Base-by-base conservation (phyloP, 1,140 invertebrate genomes). In the Aradophagus sp. region DNA sequence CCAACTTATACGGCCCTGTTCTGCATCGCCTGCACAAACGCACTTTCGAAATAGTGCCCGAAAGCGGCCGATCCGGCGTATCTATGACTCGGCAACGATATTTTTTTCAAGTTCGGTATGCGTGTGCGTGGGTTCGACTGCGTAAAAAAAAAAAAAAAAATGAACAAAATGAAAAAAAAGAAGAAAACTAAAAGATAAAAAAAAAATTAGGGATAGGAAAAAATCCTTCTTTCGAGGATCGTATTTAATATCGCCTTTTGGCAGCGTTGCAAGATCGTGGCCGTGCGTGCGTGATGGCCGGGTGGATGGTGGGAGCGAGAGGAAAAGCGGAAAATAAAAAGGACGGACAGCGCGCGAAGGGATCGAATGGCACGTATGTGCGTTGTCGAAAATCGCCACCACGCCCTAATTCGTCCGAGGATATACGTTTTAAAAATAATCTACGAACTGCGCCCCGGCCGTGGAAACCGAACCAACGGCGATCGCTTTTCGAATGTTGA, bases 331-430 rank as follows among this genome's bases (percentile, higher is more conserved):
- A 53, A 68, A 68, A 68, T 68, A 52, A 59, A 67, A 55, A 47
- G 42, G 58, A 45, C 14, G 23, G 48, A 47, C 11, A 29, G 39
- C 8, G 32, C 41, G 53, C 53, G 55, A 59, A 68, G 56, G 65
- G 55, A 61, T 59, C 56, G 65, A 69, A 69, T 67, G 55, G 55
- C 65, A 61, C 32, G 63, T 68, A 68, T 68, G 47, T 62, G 48
- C 56, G 48, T 69, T 42, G 66, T 56, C 48, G 66, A 69, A 69
- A 69, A 69, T 69, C 66, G 66, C 66, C 56, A 69, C 66, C 66
- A 69, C 66, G 66, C 66, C 66, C 66, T 69, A 62, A 47, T 61
- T 62, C 66, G n/a, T 62, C 14, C 42, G 8, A 50, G 17, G 48
- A 53, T 67, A 61, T 29, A 29, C 44, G 35, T 50, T 68, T 68